Conservation (phyloP, 2,797 vertebrate genomes). For the Anolis apletophallus region DNA sequence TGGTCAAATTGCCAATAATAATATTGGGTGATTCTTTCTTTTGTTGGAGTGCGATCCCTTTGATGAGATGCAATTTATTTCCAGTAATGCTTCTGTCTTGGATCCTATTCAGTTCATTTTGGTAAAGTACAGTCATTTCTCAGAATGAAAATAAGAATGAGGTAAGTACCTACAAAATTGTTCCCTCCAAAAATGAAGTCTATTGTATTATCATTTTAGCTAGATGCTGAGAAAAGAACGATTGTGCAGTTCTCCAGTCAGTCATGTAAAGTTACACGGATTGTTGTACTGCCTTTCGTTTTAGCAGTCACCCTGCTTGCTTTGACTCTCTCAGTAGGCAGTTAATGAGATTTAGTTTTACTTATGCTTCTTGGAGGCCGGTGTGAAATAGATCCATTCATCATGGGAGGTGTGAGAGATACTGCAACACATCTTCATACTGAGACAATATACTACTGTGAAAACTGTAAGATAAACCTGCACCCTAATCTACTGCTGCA, state of each 20-base stretch:
- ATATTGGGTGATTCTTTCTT: accelerated
- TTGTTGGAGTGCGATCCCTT: background rate
- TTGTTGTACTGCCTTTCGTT: background rate
- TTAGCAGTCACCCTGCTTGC: background rate
- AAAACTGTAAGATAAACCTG: background rate
- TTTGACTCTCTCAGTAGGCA: conserved; percentile 4
- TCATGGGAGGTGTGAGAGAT: conserved; percentile 12
- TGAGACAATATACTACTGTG: background rate
- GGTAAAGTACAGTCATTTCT: background rate
- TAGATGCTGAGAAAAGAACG: background rate
- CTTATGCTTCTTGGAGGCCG: background rate
- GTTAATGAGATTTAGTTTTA: conserved; percentile 2
- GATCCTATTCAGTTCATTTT: background rate
- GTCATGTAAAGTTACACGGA: background rate
- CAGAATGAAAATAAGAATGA: background rate
- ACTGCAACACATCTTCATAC: background rate
- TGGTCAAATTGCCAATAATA: background rate
- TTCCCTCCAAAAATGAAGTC: background rate
- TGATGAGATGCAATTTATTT: background rate
- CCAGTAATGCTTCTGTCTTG: background rate
- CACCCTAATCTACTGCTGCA: background rate
- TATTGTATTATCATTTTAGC: background rate
- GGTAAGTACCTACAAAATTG: background rate
- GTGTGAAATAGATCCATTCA: conserved; percentile 11
- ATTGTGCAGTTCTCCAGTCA: background rate